phyloP scores from a whole-genome alignment of 2,888 invertebrate species.

The Noctua janthina region DNA sequence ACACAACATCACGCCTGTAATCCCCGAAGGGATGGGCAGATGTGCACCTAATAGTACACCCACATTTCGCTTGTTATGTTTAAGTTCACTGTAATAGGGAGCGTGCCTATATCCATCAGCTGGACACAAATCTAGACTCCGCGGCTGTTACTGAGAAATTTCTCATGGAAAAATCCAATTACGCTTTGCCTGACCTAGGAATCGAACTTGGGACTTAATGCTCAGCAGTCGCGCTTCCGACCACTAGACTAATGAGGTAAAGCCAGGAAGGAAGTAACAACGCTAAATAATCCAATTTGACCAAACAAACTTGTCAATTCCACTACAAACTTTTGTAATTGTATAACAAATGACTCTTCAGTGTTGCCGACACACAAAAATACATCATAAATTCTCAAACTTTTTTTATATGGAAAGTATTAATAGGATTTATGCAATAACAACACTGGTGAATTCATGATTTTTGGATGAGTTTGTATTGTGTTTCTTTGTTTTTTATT shows the following conservation, averaged over 20 bases:
- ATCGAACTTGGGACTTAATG: background rate
- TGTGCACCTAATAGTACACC: background rate
- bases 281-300: slow-evolving; percentile 16
- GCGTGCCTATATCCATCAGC: background rate
- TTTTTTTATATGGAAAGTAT: slow-evolving; percentile 56
- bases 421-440: slow-evolving; percentile 52
- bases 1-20: background rate
- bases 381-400: slow-evolving; percentile 53
- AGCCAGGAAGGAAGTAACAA: background rate
- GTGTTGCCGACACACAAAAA: slow-evolving; percentile 47
- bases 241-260: background rate
- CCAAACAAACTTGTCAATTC: slow-evolving; percentile 43
- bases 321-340: slow-evolving; percentile 55
- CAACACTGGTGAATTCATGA: slow-evolving; percentile 23
- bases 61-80: background rate
- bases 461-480: slow-evolving; percentile 8
- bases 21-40: background rate
- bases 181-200: background rate
- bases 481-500: slow-evolving; percentile 2
- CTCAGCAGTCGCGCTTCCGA: background rate
- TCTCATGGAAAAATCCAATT: background rate
- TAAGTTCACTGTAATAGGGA: background rate
- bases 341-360: slow-evolving; percentile 51
- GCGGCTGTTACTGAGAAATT: background rate
- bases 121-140: background rate